phyloP scores from a whole-genome alignment of 1,140 invertebrate genomes.

The Limonius californicus region DNA sequence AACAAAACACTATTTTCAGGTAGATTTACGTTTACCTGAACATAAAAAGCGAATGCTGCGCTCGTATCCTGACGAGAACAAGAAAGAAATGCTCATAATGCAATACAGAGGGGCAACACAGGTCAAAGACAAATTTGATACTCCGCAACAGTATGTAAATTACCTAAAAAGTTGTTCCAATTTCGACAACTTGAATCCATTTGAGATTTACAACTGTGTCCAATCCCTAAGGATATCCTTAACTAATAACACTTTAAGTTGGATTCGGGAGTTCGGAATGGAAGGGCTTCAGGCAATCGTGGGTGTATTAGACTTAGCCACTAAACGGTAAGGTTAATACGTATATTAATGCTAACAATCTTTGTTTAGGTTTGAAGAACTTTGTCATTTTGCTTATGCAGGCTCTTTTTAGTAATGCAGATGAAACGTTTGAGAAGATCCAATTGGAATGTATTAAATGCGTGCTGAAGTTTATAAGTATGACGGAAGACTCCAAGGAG shows the following conservation, averaged over 20 bases:
- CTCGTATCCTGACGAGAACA: slow-evolving; percentile 64
- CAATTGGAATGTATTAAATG: slow-evolving; percentile 92
- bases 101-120: slow-evolving; percentile 68
- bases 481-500: slow-evolving; percentile 83
- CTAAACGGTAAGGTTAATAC: slow-evolving; percentile 56
- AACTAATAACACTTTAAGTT: slow-evolving; percentile 90
- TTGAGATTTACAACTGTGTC: slow-evolving; percentile 80
- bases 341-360: not conserved
- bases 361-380: not conserved
- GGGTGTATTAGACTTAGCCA: slow-evolving; percentile 45
- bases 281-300: slow-evolving; percentile 64
- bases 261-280: slow-evolving; percentile 92
- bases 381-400: not conserved
- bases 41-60: slow-evolving; percentile 80
- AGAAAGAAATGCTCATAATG: slow-evolving; percentile 76
- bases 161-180: slow-evolving; percentile 72
- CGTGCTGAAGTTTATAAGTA: slow-evolving; percentile 90
- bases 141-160: slow-evolving; percentile 80
- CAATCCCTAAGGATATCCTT: slow-evolving; percentile 87
- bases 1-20: slow-evolving; percentile 50
- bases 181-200: slow-evolving; percentile 60
- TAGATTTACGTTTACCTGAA: slow-evolving; percentile 86
- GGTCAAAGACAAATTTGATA: slow-evolving; percentile 70
- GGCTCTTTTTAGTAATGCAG: slow-evolving; percentile 51
- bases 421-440: slow-evolving; percentile 70